Percentiles rank a stretch among this genome's conserved stretches.
phyloP scores from a whole-genome alignment of 2,113 vertebrate species.

The Myxocyprinus asiaticus region DNA sequence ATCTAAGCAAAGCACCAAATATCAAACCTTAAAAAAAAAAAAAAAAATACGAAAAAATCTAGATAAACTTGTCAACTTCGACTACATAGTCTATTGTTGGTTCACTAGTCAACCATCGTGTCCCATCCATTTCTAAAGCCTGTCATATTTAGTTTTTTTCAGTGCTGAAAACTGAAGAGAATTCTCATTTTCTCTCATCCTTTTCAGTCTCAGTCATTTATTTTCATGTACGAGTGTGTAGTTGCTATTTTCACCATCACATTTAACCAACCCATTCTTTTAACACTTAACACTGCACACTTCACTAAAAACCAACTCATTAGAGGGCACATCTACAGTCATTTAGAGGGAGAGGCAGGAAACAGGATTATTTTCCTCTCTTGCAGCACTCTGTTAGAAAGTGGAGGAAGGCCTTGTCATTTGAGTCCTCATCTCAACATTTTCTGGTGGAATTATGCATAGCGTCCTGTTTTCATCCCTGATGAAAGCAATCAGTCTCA shows the following conservation, averaged over 20 bases:
- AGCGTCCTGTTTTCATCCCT: neutral
- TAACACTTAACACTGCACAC: constrained; percentile 12
- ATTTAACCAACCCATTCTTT: neutral
- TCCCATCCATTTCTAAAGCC: too few species aligned
- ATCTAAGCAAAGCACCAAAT: too few species aligned
- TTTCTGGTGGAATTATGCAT: constrained; percentile 19
- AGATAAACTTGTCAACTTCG: too few species aligned
- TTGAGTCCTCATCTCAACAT: neutral
- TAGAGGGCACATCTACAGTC: constrained; percentile 29
- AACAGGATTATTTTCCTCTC: neutral
- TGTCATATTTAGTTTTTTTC: too few species aligned
- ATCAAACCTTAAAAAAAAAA: too few species aligned
- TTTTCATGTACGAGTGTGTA: neutral
- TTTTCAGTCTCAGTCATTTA: too few species aligned
- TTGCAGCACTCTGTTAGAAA: neutral
- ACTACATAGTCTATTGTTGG: too few species aligned
- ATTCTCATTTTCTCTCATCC: too few species aligned
- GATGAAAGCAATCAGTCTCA: neutral
- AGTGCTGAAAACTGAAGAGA: too few species aligned
- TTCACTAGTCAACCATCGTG: too few species aligned
- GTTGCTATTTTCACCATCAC: constrained; percentile 17
- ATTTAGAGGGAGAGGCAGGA: constrained; percentile 28
- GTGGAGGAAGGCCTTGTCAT: neutral
- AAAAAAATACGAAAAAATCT: too few species aligned
- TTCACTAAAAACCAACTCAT: neutral